Evolutionary conservation across 2,797 vertebrate species (phyloP).

Genomic region (Sebastes trivittatus): DNA sequence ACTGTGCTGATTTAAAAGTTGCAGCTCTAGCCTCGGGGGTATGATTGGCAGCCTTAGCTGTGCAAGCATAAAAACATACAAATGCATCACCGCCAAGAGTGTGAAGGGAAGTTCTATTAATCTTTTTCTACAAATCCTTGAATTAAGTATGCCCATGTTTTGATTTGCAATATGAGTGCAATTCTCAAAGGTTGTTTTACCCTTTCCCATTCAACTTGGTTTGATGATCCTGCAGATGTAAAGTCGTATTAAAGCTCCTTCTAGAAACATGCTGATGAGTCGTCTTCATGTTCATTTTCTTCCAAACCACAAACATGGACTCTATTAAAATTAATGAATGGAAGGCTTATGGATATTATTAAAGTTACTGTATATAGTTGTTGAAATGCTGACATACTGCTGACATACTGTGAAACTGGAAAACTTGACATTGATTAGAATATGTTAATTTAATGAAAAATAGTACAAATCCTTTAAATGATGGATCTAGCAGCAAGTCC

Average conservation of each 20-base stretch:
- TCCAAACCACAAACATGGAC: background rate
- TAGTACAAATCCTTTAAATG: background rate
- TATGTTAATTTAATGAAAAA: background rate
- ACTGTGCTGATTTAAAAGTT: constrained; percentile 17
- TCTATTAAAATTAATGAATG: constrained; percentile 12
- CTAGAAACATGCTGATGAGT: constrained; percentile 34
- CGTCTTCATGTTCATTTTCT: background rate
- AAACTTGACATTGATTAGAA: background rate
- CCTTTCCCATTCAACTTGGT: constrained; percentile 11
- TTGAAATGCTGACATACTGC: constrained; percentile 5
- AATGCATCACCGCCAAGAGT: background rate
- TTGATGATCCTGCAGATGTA: constrained; percentile 31
- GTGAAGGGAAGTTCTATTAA: background rate
- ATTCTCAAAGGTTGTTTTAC: constrained; percentile 3
- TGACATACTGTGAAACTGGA: background rate
- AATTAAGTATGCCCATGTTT: constrained; percentile 12
- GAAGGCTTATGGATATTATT: background rate
- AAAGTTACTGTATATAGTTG: background rate
- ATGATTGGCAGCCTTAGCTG: constrained; percentile 25
- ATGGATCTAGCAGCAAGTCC: background rate
- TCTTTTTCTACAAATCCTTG: constrained; percentile 13
- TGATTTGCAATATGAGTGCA: background rate
- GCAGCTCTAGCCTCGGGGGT: background rate
- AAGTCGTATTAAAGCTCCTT: constrained; percentile 3
- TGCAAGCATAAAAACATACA: constrained; percentile 12